Evolutionary conservation across 2,888 invertebrate genomes (phyloP).

Genomic region (Cephalotes varians): DNA sequence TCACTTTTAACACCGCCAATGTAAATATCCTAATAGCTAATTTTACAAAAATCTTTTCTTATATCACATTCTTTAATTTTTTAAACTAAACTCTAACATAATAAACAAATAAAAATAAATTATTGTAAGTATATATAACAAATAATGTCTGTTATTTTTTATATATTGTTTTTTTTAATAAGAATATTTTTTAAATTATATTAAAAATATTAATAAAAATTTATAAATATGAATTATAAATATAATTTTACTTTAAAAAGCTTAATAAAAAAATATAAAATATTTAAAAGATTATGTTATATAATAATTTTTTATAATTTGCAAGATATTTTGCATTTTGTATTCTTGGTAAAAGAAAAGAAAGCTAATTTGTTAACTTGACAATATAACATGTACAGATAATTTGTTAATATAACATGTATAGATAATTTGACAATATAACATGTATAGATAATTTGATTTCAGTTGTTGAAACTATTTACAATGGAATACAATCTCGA

Average conservation of each 20-base stretch:
- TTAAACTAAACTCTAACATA: not conserved
- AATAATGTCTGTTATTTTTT: not conserved
- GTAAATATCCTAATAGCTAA: not conserved
- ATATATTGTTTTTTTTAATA: not conserved
- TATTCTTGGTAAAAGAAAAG: not conserved
- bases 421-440: not conserved
- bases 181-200: slow-evolving; percentile 6
- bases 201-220: not conserved
- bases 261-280: not conserved
- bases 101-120: not conserved
- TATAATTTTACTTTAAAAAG: too few relatives aligned
- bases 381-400: not conserved
- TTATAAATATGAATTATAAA: not conserved
- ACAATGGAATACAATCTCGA: slow-evolving; percentile 23
- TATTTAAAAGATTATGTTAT: not conserved
- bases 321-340: not conserved
- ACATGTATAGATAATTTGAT: not conserved
- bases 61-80: not conserved
- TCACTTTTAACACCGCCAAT: not conserved
- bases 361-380: not conserved
- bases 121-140: not conserved
- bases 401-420: not conserved
- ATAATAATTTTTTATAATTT: slow-evolving; percentile 10
- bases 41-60: too few relatives aligned
- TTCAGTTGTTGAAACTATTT: slow-evolving; percentile 37